phyloP scores from a whole-genome alignment of 2,888 invertebrate genomes.

The Frankliniella fusca region DNA sequence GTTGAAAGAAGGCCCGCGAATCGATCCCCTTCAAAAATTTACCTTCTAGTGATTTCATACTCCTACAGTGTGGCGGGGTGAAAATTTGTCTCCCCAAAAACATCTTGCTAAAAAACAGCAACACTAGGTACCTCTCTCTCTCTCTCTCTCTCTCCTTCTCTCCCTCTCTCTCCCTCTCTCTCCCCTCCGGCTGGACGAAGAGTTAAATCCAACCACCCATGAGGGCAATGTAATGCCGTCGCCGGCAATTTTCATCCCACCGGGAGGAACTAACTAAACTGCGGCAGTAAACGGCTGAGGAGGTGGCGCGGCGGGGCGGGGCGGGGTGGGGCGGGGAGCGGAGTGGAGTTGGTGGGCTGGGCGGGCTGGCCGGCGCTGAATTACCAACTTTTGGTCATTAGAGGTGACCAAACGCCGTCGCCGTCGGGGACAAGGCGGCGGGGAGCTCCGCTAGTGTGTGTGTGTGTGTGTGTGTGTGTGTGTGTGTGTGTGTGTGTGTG shows the following conservation, averaged over 20 bases:
- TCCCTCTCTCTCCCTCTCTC: not conserved
- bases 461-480: too few species aligned
- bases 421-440: not conserved
- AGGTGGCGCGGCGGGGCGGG: not conserved
- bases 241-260: constrained; percentile 8
- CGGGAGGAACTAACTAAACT: constrained; percentile 11
- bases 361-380: not conserved
- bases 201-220: not conserved
- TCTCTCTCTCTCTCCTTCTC: too few species aligned
- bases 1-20: too few species aligned
- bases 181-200: not conserved
- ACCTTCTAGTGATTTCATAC: too few species aligned
- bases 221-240: too few species aligned
- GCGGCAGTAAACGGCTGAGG: not conserved
- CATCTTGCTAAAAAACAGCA: too few species aligned
- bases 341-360: not conserved
- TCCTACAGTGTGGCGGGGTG: too few species aligned
- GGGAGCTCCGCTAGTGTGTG: too few species aligned
- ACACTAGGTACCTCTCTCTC: too few species aligned
- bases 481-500: too few species aligned
- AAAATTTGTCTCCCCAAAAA: too few species aligned
- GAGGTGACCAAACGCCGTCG: not conserved
- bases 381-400: constrained; percentile 20
- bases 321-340: not conserved
- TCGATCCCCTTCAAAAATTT: too few species aligned